These are phyloP conservation scores for Lipophrys pholis DNA, from an alignment of 2,113 vertebrate species.

Conservation along the genomic window DNA sequence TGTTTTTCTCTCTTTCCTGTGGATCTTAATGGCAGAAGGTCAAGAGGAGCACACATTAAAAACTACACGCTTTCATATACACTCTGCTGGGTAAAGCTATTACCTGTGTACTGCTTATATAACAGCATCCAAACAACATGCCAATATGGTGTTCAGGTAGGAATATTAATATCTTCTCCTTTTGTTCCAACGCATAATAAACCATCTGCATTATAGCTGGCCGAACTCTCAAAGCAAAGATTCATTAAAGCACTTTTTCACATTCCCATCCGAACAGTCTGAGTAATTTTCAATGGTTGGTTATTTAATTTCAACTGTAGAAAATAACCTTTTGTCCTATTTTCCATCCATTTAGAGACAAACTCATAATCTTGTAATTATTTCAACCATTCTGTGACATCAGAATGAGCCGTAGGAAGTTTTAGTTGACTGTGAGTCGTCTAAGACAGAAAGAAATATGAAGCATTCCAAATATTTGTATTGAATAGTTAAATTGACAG, in stretches of 20 bases:
- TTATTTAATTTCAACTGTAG: slow-evolving; percentile 40
- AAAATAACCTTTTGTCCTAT: slow-evolving; percentile 21
- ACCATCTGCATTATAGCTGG: slow-evolving; percentile 40
- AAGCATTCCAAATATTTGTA: neutral
- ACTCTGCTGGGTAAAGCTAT: slow-evolving; percentile 29
- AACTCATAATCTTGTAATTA: slow-evolving; percentile 27
- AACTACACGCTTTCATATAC: slow-evolving; percentile 43
- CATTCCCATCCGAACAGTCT: slow-evolving; percentile 50
- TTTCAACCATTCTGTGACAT: slow-evolving; percentile 15
- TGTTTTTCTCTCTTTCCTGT: slow-evolving; percentile 50
- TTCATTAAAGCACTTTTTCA: slow-evolving; percentile 65
- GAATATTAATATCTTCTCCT: slow-evolving; percentile 31
- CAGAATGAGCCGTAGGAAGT: neutral
- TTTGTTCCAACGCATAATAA: slow-evolving; percentile 36
- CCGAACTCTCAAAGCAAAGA: slow-evolving; percentile 44
- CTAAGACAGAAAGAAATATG: too few species aligned
- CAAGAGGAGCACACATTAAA: slow-evolving; percentile 69
- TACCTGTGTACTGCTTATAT: slow-evolving; percentile 44
- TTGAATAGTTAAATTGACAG: slow-evolving; percentile 2
- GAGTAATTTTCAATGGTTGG: slow-evolving; percentile 7
- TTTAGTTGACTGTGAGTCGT: too few species aligned
- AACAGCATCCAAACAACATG: slow-evolving; percentile 32
- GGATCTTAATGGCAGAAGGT: slow-evolving; percentile 59
- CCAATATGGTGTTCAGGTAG: slow-evolving; percentile 29
- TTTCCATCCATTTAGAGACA: slow-evolving; percentile 9